Evolutionary conservation across 53 echinoderm and acorn worm species (phyloP), one percentile per base, ranked within the genome.

Genomic region (Paelopatides confundens): DNA sequence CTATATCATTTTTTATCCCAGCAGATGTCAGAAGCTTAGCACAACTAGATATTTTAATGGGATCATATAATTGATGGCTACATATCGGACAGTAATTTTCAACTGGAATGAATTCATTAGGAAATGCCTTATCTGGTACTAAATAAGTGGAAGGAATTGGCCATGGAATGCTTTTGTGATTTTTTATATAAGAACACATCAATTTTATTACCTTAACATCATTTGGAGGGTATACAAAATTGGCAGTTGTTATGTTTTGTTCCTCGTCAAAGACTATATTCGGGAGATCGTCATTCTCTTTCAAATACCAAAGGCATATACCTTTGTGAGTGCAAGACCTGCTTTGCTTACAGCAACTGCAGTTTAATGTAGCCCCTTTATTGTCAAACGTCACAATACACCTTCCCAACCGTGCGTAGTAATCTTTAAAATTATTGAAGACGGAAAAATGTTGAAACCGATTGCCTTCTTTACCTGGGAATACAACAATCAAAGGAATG

Each of bases 381-480:
- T n/a, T 82, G 82, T 82, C 82, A 58, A 33, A 35, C 8, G 82
- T 82, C 5, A 82, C 82, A 21, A 82, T 62, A 35, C 82, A 82
- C 15, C 82, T 12, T 17, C 82, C 63, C 1, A 82, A 62, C 9
- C 54, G 33, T 15, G 82, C 82, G 15, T 82, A 82, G 82, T 82
- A 82, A 17, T 82, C 58, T 54, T 2, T 62, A 15, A 23, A 53
- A 21, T 62, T 53, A 15, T 62, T 51, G 51, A 79, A 79, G 2
- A 79, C 54, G 2, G 79, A 79, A 48, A 51, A 79, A 28, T 79
- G 79, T 14, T 52, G 50, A 14, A 12, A 79, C 2, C 79, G 51
- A 23, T 49, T 49, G 2, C 34, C 6, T 1, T 9, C 29, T 23
- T 49, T 52, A 31, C 11, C 1, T n/a, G n/a, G n/a, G n/a, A n/a